Evolutionary conservation across 1,140 invertebrate species (phyloP).

Genomic region (Polyergus mexicanus): DNA sequence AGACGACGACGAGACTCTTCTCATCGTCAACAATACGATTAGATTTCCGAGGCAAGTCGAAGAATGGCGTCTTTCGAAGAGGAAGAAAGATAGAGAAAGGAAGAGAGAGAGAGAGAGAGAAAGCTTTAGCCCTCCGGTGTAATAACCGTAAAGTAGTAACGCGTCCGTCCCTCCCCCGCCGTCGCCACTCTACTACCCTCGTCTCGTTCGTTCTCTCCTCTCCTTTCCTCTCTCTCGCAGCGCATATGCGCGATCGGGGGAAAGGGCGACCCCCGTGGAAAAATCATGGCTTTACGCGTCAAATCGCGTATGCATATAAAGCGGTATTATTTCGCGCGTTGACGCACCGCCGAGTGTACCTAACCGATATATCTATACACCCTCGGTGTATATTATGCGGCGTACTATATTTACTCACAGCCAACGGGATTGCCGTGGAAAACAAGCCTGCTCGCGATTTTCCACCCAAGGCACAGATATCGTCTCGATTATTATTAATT

Average conservation of each 20-base stretch:
- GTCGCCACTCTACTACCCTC: background rate
- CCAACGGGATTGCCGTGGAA: constrained; percentile 29
- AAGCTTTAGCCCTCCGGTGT: constrained; percentile 72
- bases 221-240: constrained; percentile 25
- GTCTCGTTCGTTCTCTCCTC: constrained; percentile 28
- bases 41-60: constrained; percentile 59
- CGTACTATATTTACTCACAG: constrained; percentile 55
- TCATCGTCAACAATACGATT: constrained; percentile 61
- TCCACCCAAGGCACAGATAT: constrained; percentile 3
- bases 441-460: constrained; percentile 47
- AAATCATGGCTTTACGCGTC: constrained; percentile 84
- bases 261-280: constrained; percentile 75
- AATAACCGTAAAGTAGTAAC: constrained; percentile 82
- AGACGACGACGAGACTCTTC: constrained; percentile 1
- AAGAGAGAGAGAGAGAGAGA: constrained; percentile 1
- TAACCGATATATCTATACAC: constrained; percentile 55
- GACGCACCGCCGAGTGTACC: constrained; percentile 73
- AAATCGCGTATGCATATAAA: constrained; percentile 85
- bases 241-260: constrained; percentile 55
- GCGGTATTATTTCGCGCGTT: constrained; percentile 82
- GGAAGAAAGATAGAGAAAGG: background rate
- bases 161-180: constrained; percentile 52
- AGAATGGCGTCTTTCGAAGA: constrained; percentile 59
- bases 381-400: constrained; percentile 56
- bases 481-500: constrained; percentile 19